A percentile compares a stretch with the other conserved stretches of the same genome.
phyloP scores from a whole-genome alignment of 1,140 invertebrate species.

The Aphelenchoides besseyi region DNA sequence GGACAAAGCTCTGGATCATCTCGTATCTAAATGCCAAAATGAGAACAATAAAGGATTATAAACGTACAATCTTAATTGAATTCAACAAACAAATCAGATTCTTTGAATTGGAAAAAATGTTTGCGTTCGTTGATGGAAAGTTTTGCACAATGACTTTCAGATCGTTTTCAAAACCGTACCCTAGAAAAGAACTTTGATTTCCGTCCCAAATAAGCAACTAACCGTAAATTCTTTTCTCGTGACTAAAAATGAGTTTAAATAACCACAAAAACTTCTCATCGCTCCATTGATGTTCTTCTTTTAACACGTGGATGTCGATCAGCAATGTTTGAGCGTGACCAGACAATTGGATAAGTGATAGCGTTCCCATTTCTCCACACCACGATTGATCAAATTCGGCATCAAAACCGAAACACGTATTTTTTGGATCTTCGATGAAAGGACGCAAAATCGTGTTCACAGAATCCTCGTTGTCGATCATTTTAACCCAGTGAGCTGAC shows the following conservation, averaged over 20 bases:
- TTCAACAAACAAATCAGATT: background rate
- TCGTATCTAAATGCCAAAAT: no score
- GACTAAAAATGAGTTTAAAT: background rate
- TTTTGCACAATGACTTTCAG: background rate
- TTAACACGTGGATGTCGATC: slow-evolving; percentile 13
- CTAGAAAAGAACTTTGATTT: background rate
- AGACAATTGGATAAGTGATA: background rate
- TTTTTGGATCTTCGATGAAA: slow-evolving; percentile 2
- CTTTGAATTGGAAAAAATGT: background rate
- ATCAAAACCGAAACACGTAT: background rate
- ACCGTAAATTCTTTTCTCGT: background rate
- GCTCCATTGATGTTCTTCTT: background rate
- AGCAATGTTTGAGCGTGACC: background rate
- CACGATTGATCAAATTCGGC: background rate
- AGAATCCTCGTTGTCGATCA: background rate
- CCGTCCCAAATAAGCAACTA: no score
- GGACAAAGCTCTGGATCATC: no score
- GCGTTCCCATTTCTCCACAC: background rate
- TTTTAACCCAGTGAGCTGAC: background rate
- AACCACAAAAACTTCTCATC: background rate
- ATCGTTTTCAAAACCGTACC: background rate
- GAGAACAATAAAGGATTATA: no score
- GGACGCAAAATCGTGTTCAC: background rate
- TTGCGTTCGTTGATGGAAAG: slow-evolving; percentile 4
- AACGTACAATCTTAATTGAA: no score